phyloP scores from a whole-genome alignment of 2,797 vertebrate species.

The Onychomys torridus region DNA sequence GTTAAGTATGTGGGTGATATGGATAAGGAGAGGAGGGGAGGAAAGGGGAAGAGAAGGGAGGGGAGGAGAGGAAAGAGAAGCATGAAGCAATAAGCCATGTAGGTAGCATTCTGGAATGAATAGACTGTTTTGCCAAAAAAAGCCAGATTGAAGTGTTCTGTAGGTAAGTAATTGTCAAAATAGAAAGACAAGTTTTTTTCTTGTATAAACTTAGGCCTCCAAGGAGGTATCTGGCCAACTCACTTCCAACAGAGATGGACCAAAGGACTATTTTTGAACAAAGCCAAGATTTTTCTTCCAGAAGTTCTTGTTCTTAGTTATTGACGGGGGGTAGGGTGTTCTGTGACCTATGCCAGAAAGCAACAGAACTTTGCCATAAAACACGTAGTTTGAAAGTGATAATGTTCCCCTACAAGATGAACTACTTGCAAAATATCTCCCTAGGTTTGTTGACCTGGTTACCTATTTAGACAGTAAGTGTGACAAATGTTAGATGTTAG shows the following conservation, averaged over 20 bases:
- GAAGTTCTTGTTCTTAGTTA: conserved; percentile 27
- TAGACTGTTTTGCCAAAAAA: conserved; percentile 29
- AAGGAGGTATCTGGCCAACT: background rate
- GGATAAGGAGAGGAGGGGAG: no score
- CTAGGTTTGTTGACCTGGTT: background rate
- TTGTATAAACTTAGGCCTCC: background rate
- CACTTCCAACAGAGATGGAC: background rate
- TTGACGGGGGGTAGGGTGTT: no score
- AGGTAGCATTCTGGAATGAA: conserved; percentile 28
- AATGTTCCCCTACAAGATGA: background rate
- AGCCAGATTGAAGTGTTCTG: background rate
- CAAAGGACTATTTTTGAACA: background rate
- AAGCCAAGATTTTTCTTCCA: conserved; percentile 26
- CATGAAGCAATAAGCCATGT: background rate
- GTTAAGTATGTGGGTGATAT: background rate
- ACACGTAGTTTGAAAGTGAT: background rate
- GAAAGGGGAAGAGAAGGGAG: fast-evolving
- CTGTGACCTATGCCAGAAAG: background rate
- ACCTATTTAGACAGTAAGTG: background rate
- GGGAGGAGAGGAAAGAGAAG: background rate
- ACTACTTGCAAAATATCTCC: conserved; percentile 3
- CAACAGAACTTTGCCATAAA: background rate
- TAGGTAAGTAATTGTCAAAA: conserved; percentile 1
- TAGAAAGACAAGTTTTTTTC: background rate
- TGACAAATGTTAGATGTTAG: background rate